These are phyloP conservation scores for Heliconius erato DNA, from an alignment of 2,888 invertebrate species.

Conservation along the genomic window DNA sequence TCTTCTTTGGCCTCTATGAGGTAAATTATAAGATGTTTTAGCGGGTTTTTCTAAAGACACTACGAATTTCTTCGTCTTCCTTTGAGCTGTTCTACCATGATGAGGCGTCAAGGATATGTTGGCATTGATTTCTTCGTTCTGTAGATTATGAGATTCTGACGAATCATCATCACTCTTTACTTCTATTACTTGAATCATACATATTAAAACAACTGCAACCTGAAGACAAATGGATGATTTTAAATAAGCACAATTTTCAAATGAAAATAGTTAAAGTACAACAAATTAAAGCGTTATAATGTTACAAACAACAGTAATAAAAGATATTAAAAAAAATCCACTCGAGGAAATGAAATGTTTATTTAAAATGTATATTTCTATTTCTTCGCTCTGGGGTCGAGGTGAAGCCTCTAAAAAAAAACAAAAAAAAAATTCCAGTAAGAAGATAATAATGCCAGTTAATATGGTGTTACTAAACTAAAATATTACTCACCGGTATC, in stretches of 20 bases:
- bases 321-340: background rate
- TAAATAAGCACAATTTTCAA: background rate
- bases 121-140: background rate
- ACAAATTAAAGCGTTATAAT: background rate
- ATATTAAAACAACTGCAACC: background rate
- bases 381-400: no score
- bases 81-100: background rate
- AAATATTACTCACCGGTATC: constrained; percentile 12
- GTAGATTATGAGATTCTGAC: background rate
- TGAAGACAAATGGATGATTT: background rate
- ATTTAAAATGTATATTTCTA: no score
- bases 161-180: background rate
- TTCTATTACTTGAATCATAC: background rate
- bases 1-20: background rate
- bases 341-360: no score
- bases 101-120: background rate
- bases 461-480: background rate
- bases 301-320: background rate
- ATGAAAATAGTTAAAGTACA: background rate
- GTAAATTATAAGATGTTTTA: background rate
- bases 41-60: background rate
- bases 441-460: background rate
- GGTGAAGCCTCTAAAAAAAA: no score
- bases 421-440: background rate
- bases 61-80: background rate